phyloP scores from a whole-genome alignment of 2,113 vertebrate species.

The Bettongia penicillata region DNA sequence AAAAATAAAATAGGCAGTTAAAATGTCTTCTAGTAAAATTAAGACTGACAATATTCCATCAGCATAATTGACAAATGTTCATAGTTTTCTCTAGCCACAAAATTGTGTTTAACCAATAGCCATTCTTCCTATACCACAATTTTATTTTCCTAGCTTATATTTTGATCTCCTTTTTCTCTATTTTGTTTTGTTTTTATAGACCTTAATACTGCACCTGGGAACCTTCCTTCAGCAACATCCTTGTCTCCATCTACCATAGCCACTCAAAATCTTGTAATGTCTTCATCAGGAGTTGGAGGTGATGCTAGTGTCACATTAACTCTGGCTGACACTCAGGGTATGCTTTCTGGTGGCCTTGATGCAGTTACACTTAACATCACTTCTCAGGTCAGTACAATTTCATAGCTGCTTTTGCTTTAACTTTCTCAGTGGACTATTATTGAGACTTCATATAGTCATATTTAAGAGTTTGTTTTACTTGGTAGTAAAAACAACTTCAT shows the following conservation, averaged over 20 bases:
- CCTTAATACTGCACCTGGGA: conserved; percentile 84
- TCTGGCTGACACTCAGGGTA: conserved; percentile 94
- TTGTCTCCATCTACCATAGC: conserved; percentile 88
- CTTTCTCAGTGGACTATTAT: background rate
- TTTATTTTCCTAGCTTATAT: accelerated
- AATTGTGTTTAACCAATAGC: background rate
- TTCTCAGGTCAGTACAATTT: conserved; percentile 86
- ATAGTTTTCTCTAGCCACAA: background rate
- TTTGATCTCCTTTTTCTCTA: background rate
- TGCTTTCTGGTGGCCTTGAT: conserved; percentile 92
- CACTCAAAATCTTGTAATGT: conserved; percentile 94
- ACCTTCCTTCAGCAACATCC: conserved; percentile 87
- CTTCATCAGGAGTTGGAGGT: conserved; percentile 88
- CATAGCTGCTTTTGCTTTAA: conserved; percentile 39
- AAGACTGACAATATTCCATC: background rate
- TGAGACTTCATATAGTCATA: background rate
- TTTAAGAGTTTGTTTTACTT: background rate
- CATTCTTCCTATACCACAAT: accelerated
- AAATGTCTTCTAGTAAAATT: background rate
- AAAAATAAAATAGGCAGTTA: background rate
- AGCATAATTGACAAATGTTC: background rate
- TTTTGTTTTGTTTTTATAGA: conserved; percentile 73
- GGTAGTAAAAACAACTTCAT: background rate
- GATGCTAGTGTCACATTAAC: conserved; percentile 96
- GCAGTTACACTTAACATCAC: conserved; percentile 95